These are phyloP conservation scores for Caenorhabditis brenneri DNA, from an alignment of 1,140 invertebrate species.

Conservation along the genomic window DNA sequence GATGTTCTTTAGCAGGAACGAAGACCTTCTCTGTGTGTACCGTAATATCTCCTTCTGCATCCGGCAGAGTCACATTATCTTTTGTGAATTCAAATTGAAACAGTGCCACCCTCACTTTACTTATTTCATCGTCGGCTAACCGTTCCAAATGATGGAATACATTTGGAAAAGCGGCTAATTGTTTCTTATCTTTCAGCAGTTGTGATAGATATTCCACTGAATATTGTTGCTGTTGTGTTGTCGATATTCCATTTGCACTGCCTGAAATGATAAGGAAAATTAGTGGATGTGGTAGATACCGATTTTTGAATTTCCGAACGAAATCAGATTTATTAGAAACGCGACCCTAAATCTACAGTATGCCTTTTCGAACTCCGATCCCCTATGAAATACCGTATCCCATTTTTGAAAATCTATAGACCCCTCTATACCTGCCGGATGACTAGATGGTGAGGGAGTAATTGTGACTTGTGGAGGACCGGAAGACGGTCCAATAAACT, in stretches of 20 bases:
- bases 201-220: conserved; percentile 94
- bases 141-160: conserved; percentile 98
- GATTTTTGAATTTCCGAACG: no score
- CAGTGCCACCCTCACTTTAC: conserved; percentile 91
- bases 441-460: neutral
- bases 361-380: no score
- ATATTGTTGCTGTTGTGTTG: conserved; percentile 49
- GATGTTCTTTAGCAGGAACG: conserved; percentile 98
- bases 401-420: no score
- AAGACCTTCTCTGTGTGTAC: conserved; percentile 98
- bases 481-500: conserved; percentile 12
- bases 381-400: no score
- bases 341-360: no score
- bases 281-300: no score
- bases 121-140: conserved; percentile 99
- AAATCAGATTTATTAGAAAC: no score
- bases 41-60: conserved; percentile 86
- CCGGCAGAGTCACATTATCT: conserved; percentile 90
- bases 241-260: neutral
- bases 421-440: conserved; percentile 1
- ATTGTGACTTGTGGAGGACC: conserved; percentile 31
- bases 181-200: conserved; percentile 99
- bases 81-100: conserved; percentile 97
- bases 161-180: conserved; percentile 97
- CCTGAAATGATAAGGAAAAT: neutral